phyloP scores from a whole-genome alignment of 2,797 vertebrate genomes.

The Phalloptychus januarius region DNA sequence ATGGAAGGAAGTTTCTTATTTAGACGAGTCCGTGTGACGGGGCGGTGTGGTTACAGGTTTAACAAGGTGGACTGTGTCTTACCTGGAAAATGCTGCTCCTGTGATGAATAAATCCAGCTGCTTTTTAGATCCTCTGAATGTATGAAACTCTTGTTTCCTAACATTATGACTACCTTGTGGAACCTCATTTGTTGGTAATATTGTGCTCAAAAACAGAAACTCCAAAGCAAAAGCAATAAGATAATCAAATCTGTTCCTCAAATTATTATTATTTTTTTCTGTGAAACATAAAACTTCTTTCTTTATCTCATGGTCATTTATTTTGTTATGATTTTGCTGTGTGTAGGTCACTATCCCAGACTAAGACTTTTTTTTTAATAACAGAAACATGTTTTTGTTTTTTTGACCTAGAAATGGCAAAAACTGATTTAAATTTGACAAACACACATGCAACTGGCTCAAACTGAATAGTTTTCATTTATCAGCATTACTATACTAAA shows the following conservation, averaged over 20 bases:
- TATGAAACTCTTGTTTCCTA: neutral
- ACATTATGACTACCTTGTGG: neutral
- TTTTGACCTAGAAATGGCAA: neutral
- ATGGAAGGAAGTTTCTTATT: conserved; percentile 17
- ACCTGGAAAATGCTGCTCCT: conserved; percentile 5
- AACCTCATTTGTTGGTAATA: neutral
- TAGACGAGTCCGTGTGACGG: neutral
- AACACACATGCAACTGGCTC: neutral
- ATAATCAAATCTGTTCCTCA: neutral
- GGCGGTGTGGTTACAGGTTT: neutral
- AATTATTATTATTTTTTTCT: neutral
- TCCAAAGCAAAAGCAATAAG: neutral
- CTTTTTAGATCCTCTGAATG: neutral
- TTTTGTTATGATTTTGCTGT: neutral
- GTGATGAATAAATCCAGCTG: neutral
- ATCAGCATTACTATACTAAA: neutral
- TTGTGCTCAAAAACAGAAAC: neutral
- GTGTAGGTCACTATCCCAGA: neutral
- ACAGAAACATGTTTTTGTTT: neutral
- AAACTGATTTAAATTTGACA: neutral
- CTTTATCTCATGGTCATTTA: neutral
- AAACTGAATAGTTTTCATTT: neutral
- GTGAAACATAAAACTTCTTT: neutral
- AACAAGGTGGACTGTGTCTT: neutral
- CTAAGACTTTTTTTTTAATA: neutral